Evolutionary conservation across 2,888 invertebrate species (phyloP).

Genomic region (Lottia gigantea): DNA sequence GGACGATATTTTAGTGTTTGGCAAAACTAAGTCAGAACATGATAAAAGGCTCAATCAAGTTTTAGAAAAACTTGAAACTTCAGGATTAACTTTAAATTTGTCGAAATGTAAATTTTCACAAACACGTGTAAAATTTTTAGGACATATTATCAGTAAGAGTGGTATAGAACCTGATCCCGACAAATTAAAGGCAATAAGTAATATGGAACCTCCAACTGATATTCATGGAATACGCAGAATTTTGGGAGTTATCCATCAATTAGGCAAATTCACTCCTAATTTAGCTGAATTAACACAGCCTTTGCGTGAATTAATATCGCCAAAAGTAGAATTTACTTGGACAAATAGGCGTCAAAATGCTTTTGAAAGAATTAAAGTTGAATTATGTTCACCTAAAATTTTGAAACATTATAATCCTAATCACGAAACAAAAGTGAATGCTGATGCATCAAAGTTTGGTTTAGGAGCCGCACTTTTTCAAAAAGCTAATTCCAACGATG

Average conservation of each 20-base stretch:
- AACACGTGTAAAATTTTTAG: slow-evolving; percentile 26
- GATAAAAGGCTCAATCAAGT: slow-evolving; percentile 20
- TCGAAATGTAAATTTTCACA: slow-evolving; percentile 31
- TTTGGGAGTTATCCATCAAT: neutral
- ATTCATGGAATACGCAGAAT: neutral
- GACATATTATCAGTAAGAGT: slow-evolving; percentile 25
- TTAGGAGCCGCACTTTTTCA: neutral
- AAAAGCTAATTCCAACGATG: neutral
- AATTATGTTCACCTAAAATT: neutral
- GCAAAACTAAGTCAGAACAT: slow-evolving; percentile 16
- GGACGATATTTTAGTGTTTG: slow-evolving; percentile 32
- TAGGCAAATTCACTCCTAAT: neutral
- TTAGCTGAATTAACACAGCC: too few species aligned
- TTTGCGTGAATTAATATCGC: too few species aligned
- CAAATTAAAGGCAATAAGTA: neutral
- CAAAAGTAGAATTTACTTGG: too few species aligned
- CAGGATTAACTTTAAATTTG: slow-evolving; percentile 27
- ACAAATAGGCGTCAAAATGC: too few species aligned
- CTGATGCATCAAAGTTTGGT: neutral
- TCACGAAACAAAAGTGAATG: neutral
- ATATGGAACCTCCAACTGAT: neutral
- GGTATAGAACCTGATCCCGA: slow-evolving; percentile 26
- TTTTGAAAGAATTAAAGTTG: neutral
- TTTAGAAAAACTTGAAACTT: slow-evolving; percentile 12
- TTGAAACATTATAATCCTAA: slow-evolving; percentile 2